Evolutionary conservation across 2,113 vertebrate genomes (phyloP), one percentile per base, ranked within the genome.

Genomic region (Laterallus jamaicensis): DNA sequence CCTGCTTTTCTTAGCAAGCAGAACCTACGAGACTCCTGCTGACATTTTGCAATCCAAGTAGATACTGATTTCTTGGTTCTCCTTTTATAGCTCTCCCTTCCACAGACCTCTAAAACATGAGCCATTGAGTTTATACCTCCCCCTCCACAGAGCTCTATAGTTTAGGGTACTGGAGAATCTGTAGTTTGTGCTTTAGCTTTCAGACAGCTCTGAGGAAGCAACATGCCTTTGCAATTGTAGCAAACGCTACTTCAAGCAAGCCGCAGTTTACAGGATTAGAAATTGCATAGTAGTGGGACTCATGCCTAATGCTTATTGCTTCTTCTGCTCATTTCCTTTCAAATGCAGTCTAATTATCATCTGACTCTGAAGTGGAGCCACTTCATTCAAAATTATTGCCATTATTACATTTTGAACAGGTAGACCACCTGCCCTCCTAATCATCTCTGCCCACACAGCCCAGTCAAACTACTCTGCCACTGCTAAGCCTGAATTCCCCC

Each of bases 281-380:
- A 92, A 92, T 6, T 42, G 35, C 17, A 29, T 0, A 1, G 22
- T 39, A 59, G 56, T 68, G 73, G 56, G 80, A 89, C 47, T 86
- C 68, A 28, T 54, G 64, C 80, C 88, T 84, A 96, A 91, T 35
- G 73, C 63, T 75, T 70, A 81, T 62, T 88, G 59, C 58, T 83
- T 78, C 83, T 83, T 50, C 69, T 83, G 73, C 29, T 75, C 42
- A 67, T 95, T 92, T 88, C 86, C 83, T 92, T 92, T 90, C 59
- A 88, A 81, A 88, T 60, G 88, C 37, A 92, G 64, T 37, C 47
- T 60, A 93, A 91, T 94, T 78, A 83, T 40, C 26, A 56, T 67
- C 37, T 11, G 2, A 29, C 56, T 28, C 82, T 69, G 73, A 93
- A 84, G 52, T 16, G 2, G 39, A 78, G 86, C 42, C 56, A 71